Evolutionary conservation across 2,113 vertebrate species (phyloP), one percentile per base, ranked within the genome.

Genomic region (Empidonax alnorum): DNA sequence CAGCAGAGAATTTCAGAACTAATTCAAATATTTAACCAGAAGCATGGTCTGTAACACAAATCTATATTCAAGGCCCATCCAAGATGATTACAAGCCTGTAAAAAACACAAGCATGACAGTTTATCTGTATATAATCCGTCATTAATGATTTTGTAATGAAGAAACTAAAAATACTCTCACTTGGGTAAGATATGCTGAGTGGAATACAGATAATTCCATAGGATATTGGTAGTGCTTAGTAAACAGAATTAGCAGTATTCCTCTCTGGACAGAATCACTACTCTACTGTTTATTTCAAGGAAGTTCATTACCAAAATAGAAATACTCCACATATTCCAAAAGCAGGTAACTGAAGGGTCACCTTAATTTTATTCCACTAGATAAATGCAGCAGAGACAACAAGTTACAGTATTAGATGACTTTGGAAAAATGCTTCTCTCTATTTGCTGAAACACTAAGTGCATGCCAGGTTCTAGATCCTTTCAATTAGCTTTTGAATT

Each of bases 1-100:
- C 24, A 62, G 61, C 14, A 89, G 31, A 30, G 42, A 62, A 55
- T 33, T 79, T 66, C 19, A 61, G 71, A 75, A 90, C 66, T 56
- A 76, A 88, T 66, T 67, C 27, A 59, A 71, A 83, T 56, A 21
- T 55, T 95, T 42, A 80, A 84, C 16, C 44, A 95, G 63, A 79
- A 83, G 41, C 46, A 77, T 0, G 0, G 14, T 66, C n/a, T 46
- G 17, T 50, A 90, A 93, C 4, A 58, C 8, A 58, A 68, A 56
- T 14, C 59, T 69, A 16, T 44, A 87, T n/a, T 72, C 50, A 72
- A 92, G 53, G 33, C 7, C 27, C 31, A 62, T 24, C 66, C 3
- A 35, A 11, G 53, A 85, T 39, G 7, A 47, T 53, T 33, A 61
- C 31, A 82, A 81, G 16, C 12, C 69, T 63, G 11, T 66, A 19